Conservation (phyloP, 2,888 invertebrate genomes). For the Muschampia plurimacula region DNA sequence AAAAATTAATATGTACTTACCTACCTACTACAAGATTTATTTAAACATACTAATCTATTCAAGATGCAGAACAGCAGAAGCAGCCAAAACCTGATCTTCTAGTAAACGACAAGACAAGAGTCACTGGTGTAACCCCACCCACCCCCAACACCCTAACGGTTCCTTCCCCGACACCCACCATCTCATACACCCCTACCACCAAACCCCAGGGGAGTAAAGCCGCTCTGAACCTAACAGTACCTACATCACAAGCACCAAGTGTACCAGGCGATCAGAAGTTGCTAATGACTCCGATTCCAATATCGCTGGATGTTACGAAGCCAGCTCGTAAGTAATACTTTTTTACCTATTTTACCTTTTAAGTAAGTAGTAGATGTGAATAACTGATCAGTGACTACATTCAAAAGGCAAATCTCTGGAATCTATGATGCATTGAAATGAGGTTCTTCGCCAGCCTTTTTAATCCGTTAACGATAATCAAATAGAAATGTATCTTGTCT, state of each 20-base stretch:
- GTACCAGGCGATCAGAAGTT: neutral
- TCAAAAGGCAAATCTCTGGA: too few species aligned
- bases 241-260: neutral
- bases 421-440: too few species aligned
- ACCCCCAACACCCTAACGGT: neutral
- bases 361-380: too few species aligned
- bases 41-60: conserved; percentile 24
- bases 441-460: too few species aligned
- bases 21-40: too few species aligned
- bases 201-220: neutral
- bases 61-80: conserved; percentile 60
- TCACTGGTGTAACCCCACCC: neutral
- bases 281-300: neutral
- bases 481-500: too few species aligned
- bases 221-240: neutral
- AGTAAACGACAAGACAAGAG: conserved; percentile 50
- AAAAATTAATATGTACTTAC: too few species aligned
- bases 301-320: neutral
- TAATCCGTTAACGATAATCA: too few species aligned
- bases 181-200: neutral
- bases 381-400: too few species aligned
- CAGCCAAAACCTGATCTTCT: conserved; percentile 73
- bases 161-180: neutral
- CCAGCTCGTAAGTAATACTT: neutral
- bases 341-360: too few species aligned